Evolutionary conservation across 2,888 invertebrate species (phyloP), one percentile per base, ranked within the genome.

Genomic region (Lochmaea capreae): DNA sequence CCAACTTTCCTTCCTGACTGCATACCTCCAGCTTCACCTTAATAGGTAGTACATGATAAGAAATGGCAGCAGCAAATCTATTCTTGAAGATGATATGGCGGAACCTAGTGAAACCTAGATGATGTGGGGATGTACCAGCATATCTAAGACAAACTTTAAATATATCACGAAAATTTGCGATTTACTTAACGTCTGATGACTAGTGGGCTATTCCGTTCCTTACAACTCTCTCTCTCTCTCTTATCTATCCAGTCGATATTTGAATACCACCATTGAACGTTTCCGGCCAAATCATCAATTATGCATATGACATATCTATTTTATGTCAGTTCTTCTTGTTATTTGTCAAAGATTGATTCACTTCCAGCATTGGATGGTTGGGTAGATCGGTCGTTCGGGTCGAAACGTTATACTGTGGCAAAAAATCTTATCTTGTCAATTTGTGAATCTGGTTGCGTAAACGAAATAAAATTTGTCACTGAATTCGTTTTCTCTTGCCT

Each of bases 241-340:
- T 54, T 72, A 65, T 72, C 63, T 58, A n/a, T 62, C n/a, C 18
- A 69, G 67, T 43, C 62, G 72, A 73, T 72, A 75, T 75, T 75
- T 65, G 75, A 70, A 65, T 68, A 63, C 69, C 33, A 67, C 69
- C 57, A 75, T 54, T 62, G 61, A 70, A 49, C 68, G 73, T 65
- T 59, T 69, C 67, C 69, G 65, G 52, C 67, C 62, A 63, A 67
- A 67, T 72, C 72, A 72, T 72, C 72, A 72, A 72, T 72, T 72
- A 72, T 72, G 72, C 63, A 67, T 72, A 72, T 72, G 72, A 72
- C 72, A 67, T 61, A 72, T 72, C 67, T 72, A 67, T 72, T 72
- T 71, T 72, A 58, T 57, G 72, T 72, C 72, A 67, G 67, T 63
- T 67, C 72, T 66, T 72, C 72, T 62, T 72, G 72, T 72, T 72